Percentiles rank a stretch among this genome's conserved stretches.
phyloP scores from a whole-genome alignment of 2,113 vertebrate genomes.

The Albula glossodonta region DNA sequence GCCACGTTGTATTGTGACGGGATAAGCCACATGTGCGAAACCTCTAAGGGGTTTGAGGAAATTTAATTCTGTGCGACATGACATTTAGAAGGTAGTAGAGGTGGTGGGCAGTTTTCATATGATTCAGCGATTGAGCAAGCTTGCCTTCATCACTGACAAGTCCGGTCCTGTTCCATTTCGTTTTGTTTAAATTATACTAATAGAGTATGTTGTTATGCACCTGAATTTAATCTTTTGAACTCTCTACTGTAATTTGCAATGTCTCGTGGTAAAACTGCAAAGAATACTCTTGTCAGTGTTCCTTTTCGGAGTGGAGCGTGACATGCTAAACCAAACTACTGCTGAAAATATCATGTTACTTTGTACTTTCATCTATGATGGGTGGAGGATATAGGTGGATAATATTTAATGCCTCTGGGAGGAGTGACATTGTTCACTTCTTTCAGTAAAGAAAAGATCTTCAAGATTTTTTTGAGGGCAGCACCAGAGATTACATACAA shows the following conservation, averaged over 20 bases:
- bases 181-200: conserved; percentile 7
- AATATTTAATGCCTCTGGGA: not conserved
- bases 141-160: not conserved
- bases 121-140: not conserved
- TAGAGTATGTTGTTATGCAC: not conserved
- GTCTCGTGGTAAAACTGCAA: too few relatives aligned
- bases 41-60: not conserved
- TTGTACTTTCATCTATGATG: not conserved
- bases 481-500: not conserved
- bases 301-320: not conserved
- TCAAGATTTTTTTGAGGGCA: not conserved
- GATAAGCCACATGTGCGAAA: not conserved
- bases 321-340: not conserved
- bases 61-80: not conserved
- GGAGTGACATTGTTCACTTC: not conserved
- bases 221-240: not conserved
- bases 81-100: not conserved
- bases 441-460: not conserved
- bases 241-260: not conserved
- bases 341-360: not conserved
- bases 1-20: too few relatives aligned
- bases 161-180: not conserved
- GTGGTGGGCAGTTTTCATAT: conserved; percentile 1
- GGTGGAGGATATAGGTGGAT: not conserved
- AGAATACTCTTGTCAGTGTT: too few relatives aligned